Conservation (phyloP, 1,140 invertebrate genomes). For the Ctenoplectra terminalis region DNA sequence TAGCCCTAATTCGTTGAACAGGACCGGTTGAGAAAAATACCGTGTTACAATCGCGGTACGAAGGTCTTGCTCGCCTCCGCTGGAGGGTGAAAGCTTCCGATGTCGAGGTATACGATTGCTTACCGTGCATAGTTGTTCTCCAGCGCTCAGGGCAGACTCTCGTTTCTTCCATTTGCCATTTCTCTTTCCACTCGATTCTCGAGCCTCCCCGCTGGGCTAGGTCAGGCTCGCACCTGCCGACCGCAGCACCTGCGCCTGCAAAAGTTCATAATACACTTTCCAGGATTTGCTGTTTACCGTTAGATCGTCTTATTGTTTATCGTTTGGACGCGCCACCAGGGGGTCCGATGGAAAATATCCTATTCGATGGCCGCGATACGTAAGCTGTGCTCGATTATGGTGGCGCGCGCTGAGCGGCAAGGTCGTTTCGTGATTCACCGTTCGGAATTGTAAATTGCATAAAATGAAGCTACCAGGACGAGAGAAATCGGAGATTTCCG, state of each 20-base stretch:
- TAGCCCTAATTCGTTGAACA: slow-evolving; percentile 14
- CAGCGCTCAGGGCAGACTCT: slow-evolving; percentile 13
- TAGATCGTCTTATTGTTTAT: slow-evolving; percentile 47
- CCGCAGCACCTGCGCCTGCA: slow-evolving; percentile 51
- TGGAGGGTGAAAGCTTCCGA: slow-evolving; percentile 34
- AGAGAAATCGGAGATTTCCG: background rate
- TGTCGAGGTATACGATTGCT: slow-evolving; percentile 22
- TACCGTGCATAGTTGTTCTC: slow-evolving; percentile 20
- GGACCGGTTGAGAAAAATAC: background rate
- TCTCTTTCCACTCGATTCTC: slow-evolving; percentile 43
- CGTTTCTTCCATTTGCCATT: slow-evolving; percentile 46
- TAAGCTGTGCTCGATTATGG: background rate
- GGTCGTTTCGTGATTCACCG: slow-evolving; percentile 13
- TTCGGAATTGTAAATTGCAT: background rate
- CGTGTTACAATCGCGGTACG: slow-evolving; percentile 1
- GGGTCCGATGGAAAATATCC: background rate
- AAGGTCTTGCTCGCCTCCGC: background rate
- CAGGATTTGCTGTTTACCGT: slow-evolving; percentile 49
- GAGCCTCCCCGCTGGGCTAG: slow-evolving; percentile 35
- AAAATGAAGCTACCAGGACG: background rate
- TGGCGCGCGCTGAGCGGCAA: slow-evolving; percentile 9
- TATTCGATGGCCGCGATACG: background rate
- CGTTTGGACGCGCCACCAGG: background rate
- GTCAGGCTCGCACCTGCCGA: slow-evolving; percentile 48
- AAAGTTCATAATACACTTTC: slow-evolving; percentile 52